Evolutionary conservation across 2,113 vertebrate species (phyloP).

Genomic region (human (Homo sapiens)): GRCh38 chr9:18503001-18503500

Average conservation of each 20-base stretch:
- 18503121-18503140: neutral
- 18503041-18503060: neutral
- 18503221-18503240: neutral
- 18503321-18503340: neutral
- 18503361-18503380: neutral
- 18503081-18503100: no score
- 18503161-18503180: neutral
- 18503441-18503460: neutral
- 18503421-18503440: neutral
- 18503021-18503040: neutral
- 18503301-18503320: neutral
- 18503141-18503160: neutral
- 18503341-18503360: neutral
- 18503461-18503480: neutral
- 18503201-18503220: neutral
- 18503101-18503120: neutral
- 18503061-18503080: neutral
- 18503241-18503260: neutral
- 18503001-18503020: neutral
- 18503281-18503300: neutral
- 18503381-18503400: neutral
- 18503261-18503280: neutral
- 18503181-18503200: neutral
- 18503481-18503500: neutral
- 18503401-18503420: neutral